phyloP scores from a whole-genome alignment of 2,888 invertebrate genomes.

The Leptinotarsa juncta region DNA sequence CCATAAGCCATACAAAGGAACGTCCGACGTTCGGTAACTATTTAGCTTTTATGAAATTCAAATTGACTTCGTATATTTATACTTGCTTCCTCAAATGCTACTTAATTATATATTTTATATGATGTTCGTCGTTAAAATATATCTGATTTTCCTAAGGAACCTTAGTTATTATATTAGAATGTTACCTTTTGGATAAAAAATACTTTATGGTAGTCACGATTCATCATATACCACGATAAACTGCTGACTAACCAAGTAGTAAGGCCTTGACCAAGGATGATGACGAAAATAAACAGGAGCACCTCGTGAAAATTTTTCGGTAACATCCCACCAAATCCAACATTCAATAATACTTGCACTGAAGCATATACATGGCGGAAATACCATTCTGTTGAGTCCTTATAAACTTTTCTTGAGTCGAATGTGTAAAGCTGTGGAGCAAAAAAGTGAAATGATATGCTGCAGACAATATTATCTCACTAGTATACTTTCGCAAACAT shows the following conservation, averaged over 20 bases:
- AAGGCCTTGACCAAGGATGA: conserved; percentile 32
- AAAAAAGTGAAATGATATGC: background rate
- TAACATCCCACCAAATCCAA: conserved; percentile 46
- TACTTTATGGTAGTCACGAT: conserved; percentile 27
- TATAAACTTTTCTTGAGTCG: background rate
- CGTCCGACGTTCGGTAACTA: too few relatives aligned
- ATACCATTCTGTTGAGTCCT: conserved; percentile 29
- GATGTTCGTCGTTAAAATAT: too few relatives aligned
- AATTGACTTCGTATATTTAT: too few relatives aligned
- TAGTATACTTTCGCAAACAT: too few relatives aligned
- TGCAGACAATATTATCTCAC: too few relatives aligned
- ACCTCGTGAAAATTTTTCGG: conserved; percentile 35
- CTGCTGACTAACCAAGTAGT: conserved; percentile 27
- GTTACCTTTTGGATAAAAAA: conserved; percentile 34
- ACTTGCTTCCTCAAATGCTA: too few relatives aligned
- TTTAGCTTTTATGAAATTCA: too few relatives aligned
- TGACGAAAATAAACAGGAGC: conserved; percentile 27
- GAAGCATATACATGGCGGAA: conserved; percentile 56
- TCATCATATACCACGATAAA: conserved; percentile 34
- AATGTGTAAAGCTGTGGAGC: background rate
- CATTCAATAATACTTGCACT: conserved; percentile 63
- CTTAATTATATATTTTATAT: too few relatives aligned
- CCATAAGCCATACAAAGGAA: too few relatives aligned
- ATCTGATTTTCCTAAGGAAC: background rate
- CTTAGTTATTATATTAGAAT: background rate